Evolutionary conservation across 2,113 vertebrate genomes (phyloP).

Genomic region (Dasyornis broadbenti): DNA sequence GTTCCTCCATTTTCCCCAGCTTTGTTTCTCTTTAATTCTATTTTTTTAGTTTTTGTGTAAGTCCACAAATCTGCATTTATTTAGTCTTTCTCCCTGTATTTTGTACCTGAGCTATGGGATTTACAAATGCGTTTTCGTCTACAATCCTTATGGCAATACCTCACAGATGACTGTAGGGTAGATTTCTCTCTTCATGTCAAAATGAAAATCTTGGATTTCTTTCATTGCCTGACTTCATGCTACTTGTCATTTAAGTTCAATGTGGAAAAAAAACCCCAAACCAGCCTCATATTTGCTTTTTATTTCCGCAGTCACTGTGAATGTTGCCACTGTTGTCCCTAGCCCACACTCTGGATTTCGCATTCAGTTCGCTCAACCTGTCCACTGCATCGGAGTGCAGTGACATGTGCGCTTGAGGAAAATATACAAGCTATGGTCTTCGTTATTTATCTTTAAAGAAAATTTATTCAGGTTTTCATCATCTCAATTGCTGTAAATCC

Average conservation of each 20-base stretch:
- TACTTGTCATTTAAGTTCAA: background rate
- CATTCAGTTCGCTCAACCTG: background rate
- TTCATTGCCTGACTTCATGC: background rate
- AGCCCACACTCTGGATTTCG: background rate
- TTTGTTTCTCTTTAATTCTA: background rate
- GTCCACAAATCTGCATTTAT: background rate
- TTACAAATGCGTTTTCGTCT: background rate
- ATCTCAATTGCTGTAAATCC: background rate
- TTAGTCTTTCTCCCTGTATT: background rate
- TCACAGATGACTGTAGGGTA: background rate
- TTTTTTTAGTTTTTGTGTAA: background rate
- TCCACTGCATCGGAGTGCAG: background rate
- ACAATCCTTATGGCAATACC: background rate
- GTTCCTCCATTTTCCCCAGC: background rate
- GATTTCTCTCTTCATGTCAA: background rate
- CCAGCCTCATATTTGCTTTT: background rate
- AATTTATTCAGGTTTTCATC: background rate
- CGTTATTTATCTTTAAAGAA: background rate
- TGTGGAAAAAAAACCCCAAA: background rate
- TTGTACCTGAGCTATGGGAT: background rate
- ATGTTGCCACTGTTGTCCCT: background rate
- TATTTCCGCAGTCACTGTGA: background rate
- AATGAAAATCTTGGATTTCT: background rate
- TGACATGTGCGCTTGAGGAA: background rate
- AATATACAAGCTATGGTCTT: background rate